Evolutionary conservation across 2,888 invertebrate species (phyloP), one percentile per base, ranked within the genome.

Genomic region (Unio delphinus): DNA sequence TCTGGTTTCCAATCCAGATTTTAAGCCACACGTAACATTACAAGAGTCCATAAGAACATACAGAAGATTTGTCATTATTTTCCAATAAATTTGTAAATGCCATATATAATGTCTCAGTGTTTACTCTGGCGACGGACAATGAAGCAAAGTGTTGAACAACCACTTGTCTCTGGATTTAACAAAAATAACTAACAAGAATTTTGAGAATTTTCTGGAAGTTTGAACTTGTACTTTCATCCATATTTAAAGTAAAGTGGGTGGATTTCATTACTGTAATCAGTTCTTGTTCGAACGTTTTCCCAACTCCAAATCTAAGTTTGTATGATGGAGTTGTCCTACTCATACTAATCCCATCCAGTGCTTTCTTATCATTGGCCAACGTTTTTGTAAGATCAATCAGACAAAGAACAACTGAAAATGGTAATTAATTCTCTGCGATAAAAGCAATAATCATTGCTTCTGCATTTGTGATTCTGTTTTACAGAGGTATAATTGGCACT

Each of bases 1-100:
- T 59, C 69, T 60, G 15, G 64, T 73, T 68, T 83, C 84, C 17
- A 83, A 20, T 23, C 23, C 23, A 23, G 23, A 23, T 23, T 23
- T 23, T 23, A 23, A 23, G 23, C 23, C 23, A 23, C 23, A 23
- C 23, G 23, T 23, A 23, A 23, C 23, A 23, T 23, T 23, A 23
- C 23, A 23, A 23, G 23, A 23, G 23, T 54, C 82, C 73, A 79
- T 76, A 3, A 81, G 64, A 5, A 81, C 58, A 8, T 77, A 78
- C 58, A 83, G 64, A 2, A 81, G 58, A 63, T n/a, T 23, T 23
- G 23, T 23, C 23, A 57, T 74, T 57, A 6, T 26, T 61, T 15
- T 72, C 68, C 57, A 81, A 73, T 0, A 80, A 5, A 4, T 73
- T 54, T 2, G 55, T 68, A 1, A 79, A 0, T 23, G 56, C 67